These are phyloP conservation scores for Haliclona indistincta DNA, from an alignment of 37 sponge, comb jelly and placozoan species.

Conservation along the genomic window DNA sequence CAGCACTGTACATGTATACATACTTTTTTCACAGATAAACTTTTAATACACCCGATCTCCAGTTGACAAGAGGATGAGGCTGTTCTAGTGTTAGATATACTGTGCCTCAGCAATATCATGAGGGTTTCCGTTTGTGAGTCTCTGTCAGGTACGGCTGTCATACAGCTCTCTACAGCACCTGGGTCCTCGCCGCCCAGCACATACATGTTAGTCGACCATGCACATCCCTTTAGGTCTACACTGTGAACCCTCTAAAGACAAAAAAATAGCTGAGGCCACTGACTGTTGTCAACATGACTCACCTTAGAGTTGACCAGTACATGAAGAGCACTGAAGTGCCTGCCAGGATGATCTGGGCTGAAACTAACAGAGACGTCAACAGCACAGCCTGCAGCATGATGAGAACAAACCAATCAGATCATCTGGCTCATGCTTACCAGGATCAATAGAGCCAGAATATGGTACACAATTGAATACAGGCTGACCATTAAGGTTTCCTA, in stretches of 20 bases:
- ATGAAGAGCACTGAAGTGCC: conserved; percentile 21
- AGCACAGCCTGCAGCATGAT: not conserved
- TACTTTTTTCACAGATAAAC: conserved; percentile 30
- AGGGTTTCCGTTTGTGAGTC: not conserved
- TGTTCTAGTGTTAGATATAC: not conserved
- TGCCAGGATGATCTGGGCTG: conserved; percentile 67
- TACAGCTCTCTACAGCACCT: not conserved
- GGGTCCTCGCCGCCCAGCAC: not conserved
- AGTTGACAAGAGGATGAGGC: conserved; percentile 8
- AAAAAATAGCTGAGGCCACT: not conserved
- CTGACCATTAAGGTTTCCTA: conserved; percentile 30
- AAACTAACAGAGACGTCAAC: conserved; percentile 51
- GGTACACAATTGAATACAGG: conserved; percentile 49
- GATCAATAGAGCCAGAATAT: conserved; percentile 23
- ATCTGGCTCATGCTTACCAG: conserved; percentile 17
- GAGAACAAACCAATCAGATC: not conserved
- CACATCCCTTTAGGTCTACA: conserved; percentile 8
- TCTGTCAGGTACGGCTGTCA: conserved; percentile 16
- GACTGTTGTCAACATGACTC: not conserved
- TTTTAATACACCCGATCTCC: conserved; percentile 48
- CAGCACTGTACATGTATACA: not conserved
- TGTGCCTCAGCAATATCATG: conserved; percentile 7
- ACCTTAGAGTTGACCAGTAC: conserved; percentile 50
- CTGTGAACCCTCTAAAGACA: not conserved
- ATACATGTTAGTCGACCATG: conserved; percentile 43